Evolutionary conservation across 2,888 invertebrate genomes (phyloP).

Genomic region (Panopea generosa): DNA sequence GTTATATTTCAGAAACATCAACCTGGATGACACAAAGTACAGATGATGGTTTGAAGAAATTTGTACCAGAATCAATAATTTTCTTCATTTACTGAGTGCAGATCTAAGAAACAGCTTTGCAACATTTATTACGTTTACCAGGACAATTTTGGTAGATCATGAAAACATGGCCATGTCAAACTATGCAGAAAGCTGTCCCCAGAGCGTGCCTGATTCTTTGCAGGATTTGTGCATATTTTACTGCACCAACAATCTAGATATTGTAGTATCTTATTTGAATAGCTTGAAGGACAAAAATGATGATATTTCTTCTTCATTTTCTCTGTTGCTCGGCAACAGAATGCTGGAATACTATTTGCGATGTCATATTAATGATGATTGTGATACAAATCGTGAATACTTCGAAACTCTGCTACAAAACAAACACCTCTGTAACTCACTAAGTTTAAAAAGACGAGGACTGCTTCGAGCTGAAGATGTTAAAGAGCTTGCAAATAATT

Average conservation of each 20-base stretch:
- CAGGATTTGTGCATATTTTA: slow-evolving; percentile 59
- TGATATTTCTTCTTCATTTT: slow-evolving; percentile 26
- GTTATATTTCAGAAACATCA: no score
- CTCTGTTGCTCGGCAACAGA: slow-evolving; percentile 32
- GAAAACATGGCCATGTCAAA: no score
- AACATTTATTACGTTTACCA: no score
- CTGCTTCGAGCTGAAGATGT: slow-evolving; percentile 32
- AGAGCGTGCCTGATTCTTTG: slow-evolving; percentile 35
- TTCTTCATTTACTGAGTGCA: no score
- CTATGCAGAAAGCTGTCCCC: no score
- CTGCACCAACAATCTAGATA: slow-evolving; percentile 43
- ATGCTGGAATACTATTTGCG: slow-evolving; percentile 44
- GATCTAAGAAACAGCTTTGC: no score
- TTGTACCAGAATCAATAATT: no score
- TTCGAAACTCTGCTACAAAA: slow-evolving; percentile 16
- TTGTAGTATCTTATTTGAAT: slow-evolving; percentile 13
- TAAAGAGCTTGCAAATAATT: slow-evolving; percentile 29
- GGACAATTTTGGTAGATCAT: no score
- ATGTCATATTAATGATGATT: slow-evolving; percentile 5
- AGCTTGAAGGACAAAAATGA: slow-evolving; percentile 6
- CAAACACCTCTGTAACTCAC: slow-evolving; percentile 24
- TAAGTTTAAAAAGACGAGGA: slow-evolving; percentile 19
- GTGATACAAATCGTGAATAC: no score
- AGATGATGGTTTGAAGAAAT: no score
- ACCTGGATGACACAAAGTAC: no score